Conservation (phyloP, 1,140 invertebrate genomes). For the Daktulosphaira vitifoliae region DNA sequence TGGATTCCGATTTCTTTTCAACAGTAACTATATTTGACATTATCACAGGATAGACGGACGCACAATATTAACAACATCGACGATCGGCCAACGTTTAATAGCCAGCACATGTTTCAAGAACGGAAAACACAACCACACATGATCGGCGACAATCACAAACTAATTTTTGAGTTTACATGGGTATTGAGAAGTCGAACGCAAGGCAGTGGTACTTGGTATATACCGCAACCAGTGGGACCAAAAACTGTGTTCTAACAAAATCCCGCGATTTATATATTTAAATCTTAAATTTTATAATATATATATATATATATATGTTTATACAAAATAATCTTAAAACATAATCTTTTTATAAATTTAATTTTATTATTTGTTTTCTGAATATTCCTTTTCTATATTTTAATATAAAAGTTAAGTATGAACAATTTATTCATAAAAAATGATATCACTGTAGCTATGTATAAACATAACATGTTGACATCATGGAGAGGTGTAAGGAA, state of each 20-base stretch:
- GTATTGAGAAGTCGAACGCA: not conserved
- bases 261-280: slow-evolving; percentile 7
- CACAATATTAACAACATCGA: slow-evolving; percentile 28
- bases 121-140: not conserved
- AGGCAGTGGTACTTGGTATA: not conserved
- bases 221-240: slow-evolving; percentile 24
- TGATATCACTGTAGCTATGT: too few species aligned
- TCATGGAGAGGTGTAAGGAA: too few species aligned
- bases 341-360: too few species aligned
- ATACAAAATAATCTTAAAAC: too few species aligned
- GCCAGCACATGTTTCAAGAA: slow-evolving; percentile 19
- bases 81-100: slow-evolving; percentile 7
- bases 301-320: too few species aligned
- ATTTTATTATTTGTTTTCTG: too few species aligned
- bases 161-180: not conserved
- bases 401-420: too few species aligned
- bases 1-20: slow-evolving; percentile 31
- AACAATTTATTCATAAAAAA: too few species aligned
- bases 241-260: not conserved
- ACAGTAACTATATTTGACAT: slow-evolving; percentile 13
- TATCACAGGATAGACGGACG: slow-evolving; percentile 13
- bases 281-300: not conserved
- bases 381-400: too few species aligned
- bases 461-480: too few species aligned
- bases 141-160: slow-evolving; percentile 32